Evolutionary conservation across 2,888 invertebrate genomes (phyloP).

Genomic region (Periphyllus acericola): DNA sequence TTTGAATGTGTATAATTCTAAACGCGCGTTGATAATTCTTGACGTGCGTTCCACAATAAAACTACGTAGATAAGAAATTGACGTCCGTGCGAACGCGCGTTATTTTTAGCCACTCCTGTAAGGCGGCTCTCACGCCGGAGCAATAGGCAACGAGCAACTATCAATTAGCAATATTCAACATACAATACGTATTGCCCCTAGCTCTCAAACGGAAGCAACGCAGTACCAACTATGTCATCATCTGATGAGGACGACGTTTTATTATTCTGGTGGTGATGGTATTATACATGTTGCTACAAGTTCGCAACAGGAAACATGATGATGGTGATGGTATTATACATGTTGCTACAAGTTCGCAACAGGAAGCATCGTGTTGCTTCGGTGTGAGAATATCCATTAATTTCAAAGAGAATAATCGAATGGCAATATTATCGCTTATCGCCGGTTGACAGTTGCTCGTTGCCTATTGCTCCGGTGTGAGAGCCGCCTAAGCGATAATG

Average conservation of each 20-base stretch:
- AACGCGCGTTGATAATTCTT: constrained; percentile 34
- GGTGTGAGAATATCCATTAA: constrained; percentile 38
- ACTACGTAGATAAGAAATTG: constrained; percentile 33
- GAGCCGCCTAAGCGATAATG: constrained; percentile 40
- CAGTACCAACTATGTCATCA: neutral
- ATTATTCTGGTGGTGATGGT: no score
- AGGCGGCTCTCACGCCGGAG: constrained; percentile 33
- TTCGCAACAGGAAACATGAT: constrained; percentile 39
- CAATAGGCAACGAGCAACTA: constrained; percentile 40
- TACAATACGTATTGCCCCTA: constrained; percentile 21
- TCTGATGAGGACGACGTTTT: no score
- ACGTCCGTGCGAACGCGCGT: constrained; percentile 27
- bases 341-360: constrained; percentile 37
- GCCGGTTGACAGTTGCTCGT: constrained; percentile 17
- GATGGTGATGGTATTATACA: no score
- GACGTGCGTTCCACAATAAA: constrained; percentile 30
- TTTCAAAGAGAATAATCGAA: constrained; percentile 22
- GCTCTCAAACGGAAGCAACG: constrained; percentile 37
- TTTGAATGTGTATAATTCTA: constrained; percentile 21
- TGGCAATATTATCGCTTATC: constrained; percentile 32
- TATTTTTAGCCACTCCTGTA: constrained; percentile 42
- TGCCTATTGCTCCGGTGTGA: constrained; percentile 39
- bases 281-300: constrained; percentile 28
- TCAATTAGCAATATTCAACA: neutral
- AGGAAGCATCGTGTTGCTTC: constrained; percentile 40